These are phyloP conservation scores for Apoderus coryli DNA, from an alignment of 2,888 invertebrate genomes.

Conservation along the genomic window DNA sequence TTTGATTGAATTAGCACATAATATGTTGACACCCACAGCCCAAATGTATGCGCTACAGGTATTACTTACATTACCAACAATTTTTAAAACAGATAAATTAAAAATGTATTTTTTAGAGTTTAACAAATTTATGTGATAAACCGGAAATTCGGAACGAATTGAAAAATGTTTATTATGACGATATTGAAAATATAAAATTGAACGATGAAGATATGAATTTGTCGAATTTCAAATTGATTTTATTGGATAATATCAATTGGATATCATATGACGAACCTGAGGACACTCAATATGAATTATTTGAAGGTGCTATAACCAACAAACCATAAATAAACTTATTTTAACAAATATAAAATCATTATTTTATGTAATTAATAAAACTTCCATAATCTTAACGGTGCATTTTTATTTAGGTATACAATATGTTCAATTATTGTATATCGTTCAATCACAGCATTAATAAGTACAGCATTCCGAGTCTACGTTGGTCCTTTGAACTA, in stretches of 20 bases:
- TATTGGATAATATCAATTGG: constrained; percentile 22
- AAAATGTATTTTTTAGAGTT: constrained; percentile 18
- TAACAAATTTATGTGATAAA: constrained; percentile 25
- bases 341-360: no score
- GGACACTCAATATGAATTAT: no score
- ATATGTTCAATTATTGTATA: no score
- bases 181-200: constrained; percentile 18
- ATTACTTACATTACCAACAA: constrained; percentile 1
- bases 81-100: background rate
- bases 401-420: no score
- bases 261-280: constrained; percentile 15
- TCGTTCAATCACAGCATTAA: no score
- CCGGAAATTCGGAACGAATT: constrained; percentile 21
- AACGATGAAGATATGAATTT: constrained; percentile 16
- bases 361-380: no score
- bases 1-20: constrained; percentile 18
- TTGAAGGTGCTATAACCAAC: no score
- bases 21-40: constrained; percentile 10
- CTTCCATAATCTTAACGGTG: no score
- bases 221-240: constrained; percentile 17
- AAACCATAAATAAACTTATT: no score
- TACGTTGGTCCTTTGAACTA: no score
- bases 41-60: constrained; percentile 18
- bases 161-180: constrained; percentile 17
- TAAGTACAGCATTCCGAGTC: no score